Percentiles rank a stretch among this genome's conserved stretches.
These are phyloP conservation scores for Chydorus sphaericus DNA, from an alignment of 2,888 invertebrate genomes.

Conservation along the genomic window DNA sequence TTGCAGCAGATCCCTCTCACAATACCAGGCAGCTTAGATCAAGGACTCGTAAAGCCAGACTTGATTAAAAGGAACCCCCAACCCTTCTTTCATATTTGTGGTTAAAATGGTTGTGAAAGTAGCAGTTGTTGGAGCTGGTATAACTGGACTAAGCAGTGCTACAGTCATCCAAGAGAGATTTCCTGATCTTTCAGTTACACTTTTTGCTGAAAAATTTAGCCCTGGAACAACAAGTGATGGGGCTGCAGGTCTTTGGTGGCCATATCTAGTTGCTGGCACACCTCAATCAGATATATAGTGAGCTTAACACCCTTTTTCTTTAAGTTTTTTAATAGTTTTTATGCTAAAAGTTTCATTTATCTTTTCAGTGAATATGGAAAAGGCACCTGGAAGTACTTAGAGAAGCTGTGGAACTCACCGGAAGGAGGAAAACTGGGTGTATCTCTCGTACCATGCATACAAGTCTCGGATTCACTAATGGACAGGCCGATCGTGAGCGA, in stretches of 20 bases:
- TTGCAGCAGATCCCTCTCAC: not conserved
- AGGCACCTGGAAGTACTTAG: conserved; percentile 20
- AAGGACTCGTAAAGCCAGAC: conserved; percentile 1
- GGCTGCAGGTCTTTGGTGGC: conserved; percentile 61
- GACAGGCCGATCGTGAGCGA: conserved; percentile 24
- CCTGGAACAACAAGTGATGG: conserved; percentile 63
- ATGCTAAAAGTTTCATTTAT: not conserved
- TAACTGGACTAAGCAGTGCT: conserved; percentile 54
- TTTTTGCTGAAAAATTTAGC: conserved; percentile 48
- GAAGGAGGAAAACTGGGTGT: conserved; percentile 20
- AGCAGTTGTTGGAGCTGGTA: conserved; percentile 59
- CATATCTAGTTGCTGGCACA: conserved; percentile 42
- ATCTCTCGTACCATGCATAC: conserved; percentile 19
- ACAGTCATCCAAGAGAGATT: conserved; percentile 46
- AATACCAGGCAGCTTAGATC: not conserved
- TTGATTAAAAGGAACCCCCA: conserved; percentile 6
- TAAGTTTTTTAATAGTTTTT: not conserved
- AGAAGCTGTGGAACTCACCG: conserved; percentile 19
- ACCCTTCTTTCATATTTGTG: not conserved
- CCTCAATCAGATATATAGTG: conserved; percentile 38
- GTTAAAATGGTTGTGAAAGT: conserved; percentile 26
- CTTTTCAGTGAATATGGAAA: conserved; percentile 22
- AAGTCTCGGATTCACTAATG: conserved; percentile 17
- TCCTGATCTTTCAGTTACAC: conserved; percentile 37
- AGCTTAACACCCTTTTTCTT: too few relatives aligned